Evolutionary conservation across 1,140 invertebrate genomes (phyloP), one percentile per base, ranked within the genome.

Genomic region (Homalodisca vitripennis): DNA sequence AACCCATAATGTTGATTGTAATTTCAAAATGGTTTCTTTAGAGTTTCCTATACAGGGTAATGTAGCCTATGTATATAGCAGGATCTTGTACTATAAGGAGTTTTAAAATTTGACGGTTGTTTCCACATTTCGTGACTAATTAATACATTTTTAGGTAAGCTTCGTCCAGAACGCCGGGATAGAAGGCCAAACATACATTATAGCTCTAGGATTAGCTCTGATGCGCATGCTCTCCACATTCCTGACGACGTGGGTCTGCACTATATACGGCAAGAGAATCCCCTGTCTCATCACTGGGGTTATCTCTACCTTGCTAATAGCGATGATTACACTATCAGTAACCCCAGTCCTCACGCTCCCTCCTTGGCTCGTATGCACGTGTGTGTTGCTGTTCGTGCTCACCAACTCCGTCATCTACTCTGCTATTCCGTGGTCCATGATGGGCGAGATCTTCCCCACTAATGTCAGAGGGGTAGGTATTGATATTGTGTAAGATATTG

Each of bases 401-500:
- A 79, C 83, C 10, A 86, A 84, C 67, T 87, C 87, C 0, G 46
- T 88, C 1, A 87, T 87, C 0, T 87, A 87, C 48, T 79, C 87
- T 20, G 84, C 85, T 0, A 66, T 89, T 3, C 91, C 91, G 0
- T 91, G 91, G 80, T 86, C 91, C 1, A 85, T 92, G 82, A 82
- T 90, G 68, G 89, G 90, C 0, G 91, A 93, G 78, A 80, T 92
- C 0, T 91, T 88, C 70, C 89, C 90, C 0, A 74, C 83, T 34
- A 84, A 84, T 66, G 83, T 88, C 1, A 82, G 88, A 29, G 89
- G 90, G 3, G 82, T 74, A 67, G 63, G 71, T 57, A 67, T n/a
- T n/a, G n/a, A n/a, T n/a, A n/a, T n/a, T n/a, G n/a, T n/a, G n/a
- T n/a, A 10, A 48, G 1, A 27, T 41, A 31, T n/a, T 67, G 2